Base-by-base conservation (phyloP, 2,888 invertebrate genomes). In the Dryomyza anilis region DNA sequence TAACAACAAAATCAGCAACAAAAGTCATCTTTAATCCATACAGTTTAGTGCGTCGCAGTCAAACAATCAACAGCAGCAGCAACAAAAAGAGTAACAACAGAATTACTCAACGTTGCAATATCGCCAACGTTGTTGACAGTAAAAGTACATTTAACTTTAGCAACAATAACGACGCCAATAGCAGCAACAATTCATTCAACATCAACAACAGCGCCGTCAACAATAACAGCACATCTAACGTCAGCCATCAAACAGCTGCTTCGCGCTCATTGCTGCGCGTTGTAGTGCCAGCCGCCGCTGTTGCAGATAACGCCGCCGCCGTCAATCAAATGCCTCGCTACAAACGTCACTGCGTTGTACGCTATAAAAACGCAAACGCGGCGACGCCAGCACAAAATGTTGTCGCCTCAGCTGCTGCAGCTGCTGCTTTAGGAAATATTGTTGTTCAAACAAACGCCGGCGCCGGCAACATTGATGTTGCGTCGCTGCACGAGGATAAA, bases 211-310 rank as follows among this genome's bases (percentile, higher is more conserved):
- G n/a, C n/a, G n/a, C n/a, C n/a, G n/a, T n/a, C n/a, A n/a, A n/a
- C n/a, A n/a, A n/a, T n/a, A n/a, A n/a, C n/a, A n/a, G n/a, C n/a
- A n/a, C n/a, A n/a, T n/a, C n/a, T n/a, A n/a, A n/a, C n/a, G n/a
- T n/a, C n/a, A n/a, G n/a, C n/a, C n/a, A n/a, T n/a, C n/a, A n/a
- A n/a, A n/a, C n/a, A n/a, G n/a, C n/a, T n/a, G n/a, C n/a, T n/a
- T n/a, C n/a, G n/a, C n/a, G n/a, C n/a, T n/a, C n/a, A n/a, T 25
- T 25, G 23, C 27, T 67, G 64, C 21, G 52, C 67, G 7, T 64
- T 59, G 23, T 27, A 65, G 63, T 43, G 46, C 33, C 55, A 48
- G n/a, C 63, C 53, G 8, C 61, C 23, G 1, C 43, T 16, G 19
- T 63, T 57, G 36, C 68, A 39, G 27, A 48, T 48, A 33, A n/a